Evolutionary conservation across 2,113 vertebrate species (phyloP), one percentile per base, ranked within the genome.

Genomic region (Danio rerio): DNA sequence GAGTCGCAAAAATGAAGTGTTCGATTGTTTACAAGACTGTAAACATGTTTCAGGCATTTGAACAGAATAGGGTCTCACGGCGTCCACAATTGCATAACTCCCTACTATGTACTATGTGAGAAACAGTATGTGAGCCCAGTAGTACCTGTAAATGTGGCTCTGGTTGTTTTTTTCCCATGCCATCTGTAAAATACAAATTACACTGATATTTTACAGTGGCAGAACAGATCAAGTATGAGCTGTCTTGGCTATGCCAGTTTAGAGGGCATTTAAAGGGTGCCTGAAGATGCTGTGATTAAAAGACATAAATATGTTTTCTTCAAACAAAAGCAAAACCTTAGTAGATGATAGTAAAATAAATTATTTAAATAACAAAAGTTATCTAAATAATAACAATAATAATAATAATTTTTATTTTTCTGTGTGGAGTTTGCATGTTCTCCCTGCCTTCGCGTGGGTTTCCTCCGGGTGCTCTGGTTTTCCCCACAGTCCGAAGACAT

Each of bases 11-110:
- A n/a, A 49, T 69, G 43, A 10, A 49, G 45, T 49, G 66, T 69
- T 49, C 66, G 18, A 3, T 18, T 68, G 16, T 49, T 69, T n/a
- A 16, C 42, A 20, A 20, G n/a, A 16, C 40, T 52, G 43, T 45
- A 74, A 74, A 58, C 4, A 7, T 42, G 53, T 43, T 58, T 74
- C 58, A 40, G n/a, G 20, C 15, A 74, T 74, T 74, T 58, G 16
- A 18, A 7, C 40, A 0, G 16, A 58, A 11, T 20, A 47, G 42
- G 58, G 55, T 58, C 52, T 71, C 10, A 20, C n/a, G 10, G 9
- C 10, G 21, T 31, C 31, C 31, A 31, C 3, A 31, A 31, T 31
- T 31, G 31, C 31, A 31, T 31, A 31, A 1, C 3, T 31, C 31
- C 31, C 31, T 31, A 31, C 31, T 31, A 31, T 3, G 31, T 2